Conservation (phyloP, 2,888 invertebrate species). For the Abrostola triplasia region DNA sequence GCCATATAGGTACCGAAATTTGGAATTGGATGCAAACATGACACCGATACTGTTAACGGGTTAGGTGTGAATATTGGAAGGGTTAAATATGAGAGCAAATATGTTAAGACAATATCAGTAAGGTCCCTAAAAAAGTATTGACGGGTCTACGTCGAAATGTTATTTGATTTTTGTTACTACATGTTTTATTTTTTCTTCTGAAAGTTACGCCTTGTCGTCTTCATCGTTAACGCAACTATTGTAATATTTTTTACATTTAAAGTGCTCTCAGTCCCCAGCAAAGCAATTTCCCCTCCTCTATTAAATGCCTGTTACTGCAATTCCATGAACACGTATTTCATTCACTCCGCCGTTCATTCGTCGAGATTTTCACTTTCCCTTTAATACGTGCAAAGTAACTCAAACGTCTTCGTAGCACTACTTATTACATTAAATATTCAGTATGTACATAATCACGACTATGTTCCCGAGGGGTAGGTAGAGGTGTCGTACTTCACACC, state of each 20-base stretch:
- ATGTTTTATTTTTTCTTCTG: not conserved
- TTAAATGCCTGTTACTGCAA: slow-evolving; percentile 1
- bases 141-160: not conserved
- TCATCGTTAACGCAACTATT: not conserved
- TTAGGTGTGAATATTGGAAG: slow-evolving; percentile 22
- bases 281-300: not conserved
- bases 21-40: slow-evolving; percentile 53
- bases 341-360: not conserved
- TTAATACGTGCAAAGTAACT: not conserved
- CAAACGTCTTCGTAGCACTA: not conserved
- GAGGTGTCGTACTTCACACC: too few relatives aligned
- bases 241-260: not conserved
- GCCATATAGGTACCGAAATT: slow-evolving; percentile 52
- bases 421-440: too few relatives aligned
- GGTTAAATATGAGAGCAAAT: not conserved
- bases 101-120: not conserved
- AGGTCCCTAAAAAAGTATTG: not conserved
- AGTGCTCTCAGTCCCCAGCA: slow-evolving; percentile 1
- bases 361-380: not conserved
- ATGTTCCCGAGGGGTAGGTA: too few relatives aligned
- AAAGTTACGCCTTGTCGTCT: not conserved
- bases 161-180: not conserved
- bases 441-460: too few relatives aligned
- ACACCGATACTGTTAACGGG: slow-evolving; percentile 30
- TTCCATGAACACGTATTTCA: not conserved